phyloP scores from a whole-genome alignment of 1,140 invertebrate species.

The Pseudomyrmex sp. region DNA sequence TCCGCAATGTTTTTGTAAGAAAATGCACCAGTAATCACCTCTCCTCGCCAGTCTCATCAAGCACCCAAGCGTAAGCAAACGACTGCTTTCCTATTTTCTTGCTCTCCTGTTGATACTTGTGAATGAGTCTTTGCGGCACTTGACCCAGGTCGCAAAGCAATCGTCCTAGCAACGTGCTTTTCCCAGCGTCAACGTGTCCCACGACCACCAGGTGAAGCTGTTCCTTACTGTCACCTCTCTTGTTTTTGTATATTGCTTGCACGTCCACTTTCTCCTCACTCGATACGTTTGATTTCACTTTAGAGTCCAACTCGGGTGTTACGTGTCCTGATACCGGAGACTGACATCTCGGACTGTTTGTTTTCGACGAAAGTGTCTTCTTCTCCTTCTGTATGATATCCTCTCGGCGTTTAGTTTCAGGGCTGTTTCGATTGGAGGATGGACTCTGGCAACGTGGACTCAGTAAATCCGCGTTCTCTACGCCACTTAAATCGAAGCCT shows the following conservation, averaged over 20 bases:
- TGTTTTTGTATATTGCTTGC: constrained; percentile 88
- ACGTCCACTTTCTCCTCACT: constrained; percentile 86
- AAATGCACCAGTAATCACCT: constrained; percentile 85
- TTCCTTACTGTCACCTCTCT: constrained; percentile 91
- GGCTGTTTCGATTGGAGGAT: constrained; percentile 75
- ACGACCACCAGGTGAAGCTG: constrained; percentile 98
- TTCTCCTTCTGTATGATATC: constrained; percentile 70
- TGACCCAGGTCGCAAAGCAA: constrained; percentile 95
- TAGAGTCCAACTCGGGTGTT: constrained; percentile 82
- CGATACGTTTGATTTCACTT: constrained; percentile 83
- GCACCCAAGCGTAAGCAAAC: constrained; percentile 99
- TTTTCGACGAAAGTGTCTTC: constrained; percentile 70
- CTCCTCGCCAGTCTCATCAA: constrained; percentile 99
- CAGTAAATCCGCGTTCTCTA: constrained; percentile 74
- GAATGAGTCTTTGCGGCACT: constrained; percentile 96
- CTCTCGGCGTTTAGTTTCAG: constrained; percentile 73
- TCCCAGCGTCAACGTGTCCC: constrained; percentile 99
- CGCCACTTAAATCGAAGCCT: constrained; percentile 77
- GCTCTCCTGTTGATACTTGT: constrained; percentile 99
- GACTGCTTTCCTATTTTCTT: constrained; percentile 99
- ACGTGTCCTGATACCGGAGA: constrained; percentile 88
- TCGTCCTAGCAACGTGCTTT: constrained; percentile 99
- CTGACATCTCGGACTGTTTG: constrained; percentile 85
- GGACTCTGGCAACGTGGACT: constrained; percentile 79
- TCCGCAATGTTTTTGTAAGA: neutral